Percentiles rank a stretch among this genome's conserved stretches.
These are phyloP conservation scores for Diaprepes abbreviatus DNA, from an alignment of 2,888 invertebrate genomes.

Conservation along the genomic window DNA sequence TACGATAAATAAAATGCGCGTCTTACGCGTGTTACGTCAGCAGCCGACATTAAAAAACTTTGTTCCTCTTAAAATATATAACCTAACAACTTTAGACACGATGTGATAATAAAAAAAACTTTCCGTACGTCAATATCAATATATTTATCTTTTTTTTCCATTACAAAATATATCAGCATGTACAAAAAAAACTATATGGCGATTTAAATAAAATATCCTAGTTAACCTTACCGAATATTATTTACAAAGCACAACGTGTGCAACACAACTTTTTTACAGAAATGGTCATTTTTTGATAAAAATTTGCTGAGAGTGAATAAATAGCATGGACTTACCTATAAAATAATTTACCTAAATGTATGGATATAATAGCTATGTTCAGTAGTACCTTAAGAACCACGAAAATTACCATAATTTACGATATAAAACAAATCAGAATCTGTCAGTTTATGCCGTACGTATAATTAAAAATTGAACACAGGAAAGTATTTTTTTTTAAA, in stretches of 20 bases:
- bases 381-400: background rate
- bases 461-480: too few relatives aligned
- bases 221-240: constrained; percentile 40
- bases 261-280: constrained; percentile 44
- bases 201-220: constrained; percentile 24
- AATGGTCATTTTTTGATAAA: constrained; percentile 1
- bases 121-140: constrained; percentile 9
- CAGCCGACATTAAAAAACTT: too few relatives aligned
- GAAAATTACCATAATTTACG: too few relatives aligned
- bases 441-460: too few relatives aligned
- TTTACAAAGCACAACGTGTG: constrained; percentile 62
- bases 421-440: too few relatives aligned
- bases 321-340: background rate
- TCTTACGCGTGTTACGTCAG: too few relatives aligned
- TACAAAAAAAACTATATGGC: constrained; percentile 28
- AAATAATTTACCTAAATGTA: constrained; percentile 10
- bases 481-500: too few relatives aligned
- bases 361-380: background rate
- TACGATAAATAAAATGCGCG: too few relatives aligned
- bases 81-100: too few relatives aligned
- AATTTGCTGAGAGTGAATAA: background rate
- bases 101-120: too few relatives aligned
- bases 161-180: constrained; percentile 30
- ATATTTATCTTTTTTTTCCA: constrained; percentile 18
- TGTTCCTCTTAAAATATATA: too few relatives aligned